These are phyloP conservation scores for Zosterops hypoxanthus DNA, from an alignment of 2,113 vertebrate genomes.

Conservation along the genomic window DNA sequence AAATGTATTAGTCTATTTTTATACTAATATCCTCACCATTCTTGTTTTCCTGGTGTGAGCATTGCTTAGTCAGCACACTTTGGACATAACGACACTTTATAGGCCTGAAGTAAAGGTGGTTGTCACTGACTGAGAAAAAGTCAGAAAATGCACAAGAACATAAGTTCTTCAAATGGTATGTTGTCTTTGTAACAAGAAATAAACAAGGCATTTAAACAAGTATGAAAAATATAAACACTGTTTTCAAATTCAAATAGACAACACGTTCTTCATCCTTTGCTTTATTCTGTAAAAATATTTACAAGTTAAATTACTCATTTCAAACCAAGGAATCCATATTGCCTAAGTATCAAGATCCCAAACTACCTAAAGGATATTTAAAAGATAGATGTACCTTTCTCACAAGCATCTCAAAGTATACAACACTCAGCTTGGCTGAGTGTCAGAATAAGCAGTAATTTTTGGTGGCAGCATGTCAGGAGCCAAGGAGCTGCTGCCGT, in stretches of 20 bases:
- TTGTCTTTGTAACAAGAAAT: neutral
- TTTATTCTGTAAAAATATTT: neutral
- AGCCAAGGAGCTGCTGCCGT: accelerated
- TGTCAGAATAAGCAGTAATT: neutral
- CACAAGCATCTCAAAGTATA: neutral
- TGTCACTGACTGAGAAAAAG: neutral
- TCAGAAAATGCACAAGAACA: neutral
- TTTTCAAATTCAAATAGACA: neutral
- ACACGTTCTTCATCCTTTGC: neutral
- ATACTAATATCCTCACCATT: neutral
- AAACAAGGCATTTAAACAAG: neutral
- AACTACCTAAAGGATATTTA: neutral
- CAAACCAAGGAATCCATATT: neutral
- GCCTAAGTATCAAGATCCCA: neutral
- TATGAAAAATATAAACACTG: neutral
- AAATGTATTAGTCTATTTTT: neutral
- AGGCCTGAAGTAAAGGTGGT: neutral
- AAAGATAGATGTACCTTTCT: neutral
- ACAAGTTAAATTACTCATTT: neutral
- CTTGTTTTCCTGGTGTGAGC: neutral
- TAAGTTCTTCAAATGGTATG: neutral
- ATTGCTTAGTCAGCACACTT: neutral
- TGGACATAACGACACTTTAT: neutral
- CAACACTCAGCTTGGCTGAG: neutral
- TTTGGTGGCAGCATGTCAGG: neutral